Conservation (phyloP, 2,797 vertebrate species). For the Ciconia nigra region DNA sequence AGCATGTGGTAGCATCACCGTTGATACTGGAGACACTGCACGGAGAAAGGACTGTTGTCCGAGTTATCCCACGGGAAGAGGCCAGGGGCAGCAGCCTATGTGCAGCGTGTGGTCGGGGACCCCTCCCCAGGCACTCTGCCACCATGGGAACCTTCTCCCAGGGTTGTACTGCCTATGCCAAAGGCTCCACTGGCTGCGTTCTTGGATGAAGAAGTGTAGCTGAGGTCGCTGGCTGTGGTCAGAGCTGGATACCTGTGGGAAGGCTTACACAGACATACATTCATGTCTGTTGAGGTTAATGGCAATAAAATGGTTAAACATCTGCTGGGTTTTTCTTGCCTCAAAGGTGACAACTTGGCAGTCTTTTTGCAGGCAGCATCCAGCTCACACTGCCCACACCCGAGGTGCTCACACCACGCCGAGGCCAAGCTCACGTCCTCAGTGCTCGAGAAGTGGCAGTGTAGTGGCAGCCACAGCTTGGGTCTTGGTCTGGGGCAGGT, state of each 20-base stretch:
- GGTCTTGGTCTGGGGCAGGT: background rate
- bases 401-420: accelerated
- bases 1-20: background rate
- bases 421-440: accelerated
- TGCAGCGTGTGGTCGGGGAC: background rate
- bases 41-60: background rate
- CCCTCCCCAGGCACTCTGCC: background rate
- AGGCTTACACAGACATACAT: background rate
- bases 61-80: background rate
- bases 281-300: accelerated
- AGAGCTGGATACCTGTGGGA: background rate
- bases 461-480: background rate
- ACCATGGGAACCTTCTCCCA: background rate
- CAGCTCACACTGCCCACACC: background rate
- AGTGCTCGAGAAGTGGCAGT: accelerated
- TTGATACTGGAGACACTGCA: background rate
- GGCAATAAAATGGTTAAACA: background rate
- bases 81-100: accelerated
- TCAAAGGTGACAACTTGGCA: background rate
- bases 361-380: background rate
- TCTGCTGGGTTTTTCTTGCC: background rate
- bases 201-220: background rate
- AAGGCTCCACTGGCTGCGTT: background rate
- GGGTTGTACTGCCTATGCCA: background rate
- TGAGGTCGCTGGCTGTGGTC: background rate